Evolutionary conservation across 2,888 invertebrate genomes (phyloP).

Genomic region (Zonitis immaculata): DNA sequence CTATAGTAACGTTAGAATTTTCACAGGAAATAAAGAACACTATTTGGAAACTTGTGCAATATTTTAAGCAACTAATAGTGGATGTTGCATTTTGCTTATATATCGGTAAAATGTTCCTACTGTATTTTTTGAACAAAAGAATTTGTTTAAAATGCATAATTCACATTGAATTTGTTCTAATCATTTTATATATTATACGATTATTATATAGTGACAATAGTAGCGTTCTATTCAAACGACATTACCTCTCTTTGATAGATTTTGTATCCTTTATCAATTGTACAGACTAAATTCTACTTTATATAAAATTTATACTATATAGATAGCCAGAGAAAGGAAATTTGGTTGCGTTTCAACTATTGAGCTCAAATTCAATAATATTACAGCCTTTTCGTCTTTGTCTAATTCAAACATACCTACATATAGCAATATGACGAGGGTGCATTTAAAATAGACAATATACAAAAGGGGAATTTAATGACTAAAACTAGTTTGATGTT

Average conservation of each 20-base stretch:
- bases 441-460: slow-evolving; percentile 17
- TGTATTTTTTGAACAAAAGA: too few species aligned
- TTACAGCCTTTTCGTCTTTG: neutral
- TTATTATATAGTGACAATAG: too few species aligned
- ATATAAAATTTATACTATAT: neutral
- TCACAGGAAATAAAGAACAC: neutral
- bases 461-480: slow-evolving; percentile 4
- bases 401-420: neutral
- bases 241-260: neutral
- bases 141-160: too few species aligned
- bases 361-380: neutral
- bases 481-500: slow-evolving; percentile 13
- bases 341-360: neutral
- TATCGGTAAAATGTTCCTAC: too few species aligned
- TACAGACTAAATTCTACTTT: neutral
- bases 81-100: too few species aligned
- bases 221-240: too few species aligned
- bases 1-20: neutral
- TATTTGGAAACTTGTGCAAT: neutral
- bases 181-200: too few species aligned
- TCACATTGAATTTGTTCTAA: too few species aligned
- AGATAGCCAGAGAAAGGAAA: neutral
- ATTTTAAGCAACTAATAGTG: too few species aligned
- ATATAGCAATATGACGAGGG: slow-evolving; percentile 12
- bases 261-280: neutral